Evolutionary conservation across 2,888 invertebrate genomes (phyloP), one percentile per base, ranked within the genome.

Genomic region (Eristalis arbustorum): DNA sequence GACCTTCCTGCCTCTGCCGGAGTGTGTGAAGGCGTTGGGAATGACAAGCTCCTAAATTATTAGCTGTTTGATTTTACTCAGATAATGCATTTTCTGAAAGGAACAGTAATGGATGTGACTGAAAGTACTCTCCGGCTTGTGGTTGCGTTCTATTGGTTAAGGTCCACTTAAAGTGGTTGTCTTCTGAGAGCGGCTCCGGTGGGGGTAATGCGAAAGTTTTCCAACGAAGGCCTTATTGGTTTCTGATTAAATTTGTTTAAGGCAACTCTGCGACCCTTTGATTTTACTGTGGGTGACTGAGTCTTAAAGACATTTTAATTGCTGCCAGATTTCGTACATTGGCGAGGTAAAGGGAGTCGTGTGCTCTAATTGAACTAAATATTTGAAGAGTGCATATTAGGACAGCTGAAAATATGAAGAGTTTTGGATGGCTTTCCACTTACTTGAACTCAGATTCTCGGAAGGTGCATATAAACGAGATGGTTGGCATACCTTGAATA

Each of bases 31-130:
- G 63, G 8, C 57, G 40, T 57, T 25, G 22, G 23, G 34, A 49
- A 8, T 34, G 64, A 13, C 28, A 59, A 18, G 42, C 63, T 78
- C 37, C 59, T 61, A 69, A 78, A 79, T 79, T 66, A 75, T 84
- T 79, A 79, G 79, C 18, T 79, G 28, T 84, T 79, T 84, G 84
- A 84, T 71, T 79, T 84, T 72, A 79, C 75, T 75, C 63, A 63
- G 84, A 63, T 72, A 79, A 76, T 84, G 75, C 75, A 84, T 79
- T 76, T 71, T 84, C 49, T 25, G 40, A 59, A 59, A 59, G 40
- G 22, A 67, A 76, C 64, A 69, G 57, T 74, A 64, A 69, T 74
- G 56, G 74, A 63, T 62, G 67, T 40, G 25, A 2, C 28, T 37
- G 14, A 62, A 23, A 18, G n/a, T 25, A 63, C 25, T 18, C 18